Base-by-base conservation (phyloP, 2,888 invertebrate genomes). In the Hedychridium roseum region DNA sequence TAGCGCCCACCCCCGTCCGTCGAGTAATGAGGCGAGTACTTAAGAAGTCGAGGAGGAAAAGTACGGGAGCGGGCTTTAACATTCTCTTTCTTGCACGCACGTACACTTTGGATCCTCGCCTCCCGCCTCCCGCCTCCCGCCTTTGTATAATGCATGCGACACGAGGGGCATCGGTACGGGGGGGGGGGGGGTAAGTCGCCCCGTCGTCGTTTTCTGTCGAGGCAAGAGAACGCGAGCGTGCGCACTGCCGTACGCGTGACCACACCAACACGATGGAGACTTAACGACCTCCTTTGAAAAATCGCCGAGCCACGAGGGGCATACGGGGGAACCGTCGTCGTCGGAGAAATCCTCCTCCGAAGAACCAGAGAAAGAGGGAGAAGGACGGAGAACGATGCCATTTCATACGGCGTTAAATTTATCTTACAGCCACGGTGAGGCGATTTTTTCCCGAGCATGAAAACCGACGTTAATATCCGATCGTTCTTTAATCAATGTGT, bases 171-270 rank as follows among this genome's bases (percentile, higher is more conserved):
- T n/a, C 4, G 32, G 32, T 5, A 28, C 6, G 28, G 11, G 11
- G 28, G 11, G 11, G 32, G 6, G 16, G 16, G 4, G 16, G 16
- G n/a, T 3, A 16, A 32, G 11, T 2, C 47, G 16, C 21, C 27
- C 21, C 15, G 18, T 16, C 26, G 11, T 27, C 44, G 7, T 27
- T 12, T 14, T 23, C 15, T 9, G 5, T 3, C 7, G 9, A 15
- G n/a, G 11, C 30, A 12, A 6, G 12, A 15, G 6, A 2, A 18
- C 11, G 26, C 37, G 21, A 36, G 23, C 45, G 47, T 44, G 37
- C n/a, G n/a, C n/a, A n/a, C n/a, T n/a, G n/a, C n/a, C n/a, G n/a
- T 32, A 43, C 44, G 56, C 60, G 46, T 45, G 47, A 50, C 53
- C 50, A 32, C n/a, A n/a, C 50, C 34, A 31, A 40, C 31, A 31